Evolutionary conservation across 2,797 vertebrate species (phyloP).

Genomic region (Brachyrhaphis roseni): DNA sequence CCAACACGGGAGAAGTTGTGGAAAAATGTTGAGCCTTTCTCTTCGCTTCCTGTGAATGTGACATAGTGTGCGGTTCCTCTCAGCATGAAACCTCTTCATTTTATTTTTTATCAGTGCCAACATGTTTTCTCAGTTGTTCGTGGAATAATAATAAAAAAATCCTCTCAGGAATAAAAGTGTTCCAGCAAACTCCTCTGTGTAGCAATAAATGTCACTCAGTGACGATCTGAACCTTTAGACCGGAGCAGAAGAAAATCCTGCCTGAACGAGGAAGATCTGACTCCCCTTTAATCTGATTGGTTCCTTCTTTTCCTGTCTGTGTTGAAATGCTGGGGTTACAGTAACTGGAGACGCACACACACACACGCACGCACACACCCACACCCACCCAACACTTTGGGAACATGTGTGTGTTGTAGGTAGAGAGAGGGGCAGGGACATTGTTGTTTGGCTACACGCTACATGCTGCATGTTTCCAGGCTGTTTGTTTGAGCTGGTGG

Average conservation of each 20-base stretch:
- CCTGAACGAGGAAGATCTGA: not conserved
- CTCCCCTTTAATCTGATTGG: not conserved
- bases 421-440: not conserved
- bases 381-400: not conserved
- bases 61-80: not conserved
- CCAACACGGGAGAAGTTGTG: not conserved
- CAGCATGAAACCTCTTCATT: not conserved
- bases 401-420: not conserved
- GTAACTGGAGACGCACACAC: not conserved
- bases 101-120: not conserved
- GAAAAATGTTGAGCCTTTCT: conserved; percentile 2
- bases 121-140: conserved; percentile 6
- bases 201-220: conserved; percentile 25
- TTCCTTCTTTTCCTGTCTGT: not conserved
- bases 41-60: conserved; percentile 1
- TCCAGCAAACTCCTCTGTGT: not conserved
- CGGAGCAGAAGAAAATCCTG: not conserved
- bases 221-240: not conserved
- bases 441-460: not conserved
- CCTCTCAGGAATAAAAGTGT: not conserved
- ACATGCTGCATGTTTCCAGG: conserved; percentile 12
- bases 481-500: conserved; percentile 13
- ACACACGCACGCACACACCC: too few relatives aligned
- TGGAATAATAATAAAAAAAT: not conserved
- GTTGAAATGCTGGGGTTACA: not conserved